phyloP scores from a whole-genome alignment of 1,140 invertebrate species.

The Drosophila orena region DNA sequence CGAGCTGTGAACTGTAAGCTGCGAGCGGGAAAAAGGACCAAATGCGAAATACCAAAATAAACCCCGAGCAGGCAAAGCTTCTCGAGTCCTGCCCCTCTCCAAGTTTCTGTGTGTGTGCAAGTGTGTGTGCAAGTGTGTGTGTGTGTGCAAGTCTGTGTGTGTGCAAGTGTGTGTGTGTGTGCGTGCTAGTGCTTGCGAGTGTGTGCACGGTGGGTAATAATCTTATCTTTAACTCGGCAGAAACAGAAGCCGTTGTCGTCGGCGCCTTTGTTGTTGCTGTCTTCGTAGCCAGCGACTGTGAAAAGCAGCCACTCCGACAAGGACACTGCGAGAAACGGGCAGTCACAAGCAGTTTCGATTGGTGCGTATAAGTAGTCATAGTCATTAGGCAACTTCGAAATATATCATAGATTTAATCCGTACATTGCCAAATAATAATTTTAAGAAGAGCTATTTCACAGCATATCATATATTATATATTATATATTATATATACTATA shows the following conservation, averaged over 20 bases:
- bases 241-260: constrained; percentile 73
- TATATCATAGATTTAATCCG: no score
- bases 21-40: constrained; percentile 21
- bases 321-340: constrained; percentile 13
- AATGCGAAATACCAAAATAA: constrained; percentile 71
- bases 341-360: no score
- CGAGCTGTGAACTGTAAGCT: constrained; percentile 16
- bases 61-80: constrained; percentile 49
- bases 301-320: constrained; percentile 53
- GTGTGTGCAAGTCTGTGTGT: no score
- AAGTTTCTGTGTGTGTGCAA: background rate
- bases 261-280: constrained; percentile 36
- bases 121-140: constrained; percentile 4
- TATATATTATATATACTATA: no score
- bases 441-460: no score
- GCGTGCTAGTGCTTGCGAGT: constrained; percentile 10
- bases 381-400: no score
- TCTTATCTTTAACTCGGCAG: constrained; percentile 81
- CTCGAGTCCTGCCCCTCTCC: constrained; percentile 12
- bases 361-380: no score
- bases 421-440: no score
- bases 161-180: constrained; percentile 16
- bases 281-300: constrained; percentile 66
- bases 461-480: no score
- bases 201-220: constrained; percentile 64